phyloP scores from a whole-genome alignment of 2,797 vertebrate genomes.

The Semaprochilodus insignis region DNA sequence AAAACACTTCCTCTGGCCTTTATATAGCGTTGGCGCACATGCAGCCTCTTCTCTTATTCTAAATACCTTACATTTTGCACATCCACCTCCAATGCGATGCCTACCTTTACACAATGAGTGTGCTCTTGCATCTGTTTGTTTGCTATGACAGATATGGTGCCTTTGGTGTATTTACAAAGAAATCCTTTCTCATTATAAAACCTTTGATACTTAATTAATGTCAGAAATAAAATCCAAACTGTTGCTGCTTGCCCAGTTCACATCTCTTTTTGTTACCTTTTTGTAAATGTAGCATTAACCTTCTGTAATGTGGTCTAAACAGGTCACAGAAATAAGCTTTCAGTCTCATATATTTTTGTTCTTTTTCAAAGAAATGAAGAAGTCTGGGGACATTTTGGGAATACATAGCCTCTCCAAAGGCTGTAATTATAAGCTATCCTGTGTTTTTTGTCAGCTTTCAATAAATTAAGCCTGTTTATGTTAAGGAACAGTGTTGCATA shows the following conservation, averaged over 20 bases:
- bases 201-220: not conserved
- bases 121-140: no score
- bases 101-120: no score
- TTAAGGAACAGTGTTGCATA: no score
- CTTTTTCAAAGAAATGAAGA: no score
- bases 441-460: not conserved
- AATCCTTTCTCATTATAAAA: not conserved
- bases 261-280: no score
- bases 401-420: not conserved
- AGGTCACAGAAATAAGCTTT: not conserved
- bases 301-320: not conserved
- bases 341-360: not conserved
- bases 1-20: slow-evolving; percentile 42
- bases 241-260: not conserved
- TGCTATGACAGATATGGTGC: not conserved
- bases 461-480: no score
- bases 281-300: no score
- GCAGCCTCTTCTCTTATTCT: not conserved
- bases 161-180: not conserved
- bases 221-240: no score
- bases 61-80: not conserved
- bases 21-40: slow-evolving; percentile 24
- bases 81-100: no score
- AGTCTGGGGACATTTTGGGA: no score
- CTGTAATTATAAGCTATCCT: not conserved